These are phyloP conservation scores for Pagrus major DNA, from an alignment of 2,113 vertebrate genomes.

Conservation along the genomic window DNA sequence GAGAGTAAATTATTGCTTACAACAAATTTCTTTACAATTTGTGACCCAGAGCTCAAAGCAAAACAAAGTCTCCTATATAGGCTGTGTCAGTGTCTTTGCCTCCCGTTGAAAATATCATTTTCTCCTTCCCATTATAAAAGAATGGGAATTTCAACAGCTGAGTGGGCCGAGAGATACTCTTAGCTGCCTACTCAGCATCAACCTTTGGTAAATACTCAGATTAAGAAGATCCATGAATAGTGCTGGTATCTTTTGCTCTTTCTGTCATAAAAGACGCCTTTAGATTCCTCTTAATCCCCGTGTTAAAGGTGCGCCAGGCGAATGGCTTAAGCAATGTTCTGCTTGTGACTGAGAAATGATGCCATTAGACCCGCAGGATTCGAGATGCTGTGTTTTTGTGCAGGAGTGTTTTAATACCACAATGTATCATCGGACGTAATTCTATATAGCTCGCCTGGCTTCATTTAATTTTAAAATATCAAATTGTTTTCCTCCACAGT, in stretches of 20 bases:
- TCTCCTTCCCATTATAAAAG: conserved; percentile 48
- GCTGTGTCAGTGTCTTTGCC: conserved; percentile 22
- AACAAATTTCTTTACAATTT: conserved; percentile 27
- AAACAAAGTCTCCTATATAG: conserved; percentile 46
- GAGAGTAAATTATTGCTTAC: conserved; percentile 36
- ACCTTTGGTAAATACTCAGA: conserved; percentile 79
- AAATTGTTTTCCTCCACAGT: conserved; percentile 73
- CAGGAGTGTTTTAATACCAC: conserved; percentile 67
- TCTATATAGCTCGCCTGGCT: conserved; percentile 69
- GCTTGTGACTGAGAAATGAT: conserved; percentile 74
- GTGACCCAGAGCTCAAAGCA: conserved; percentile 44
- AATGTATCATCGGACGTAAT: conserved; percentile 64
- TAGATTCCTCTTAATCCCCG: conserved; percentile 73
- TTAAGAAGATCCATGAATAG: conserved; percentile 78
- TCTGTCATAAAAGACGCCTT: conserved; percentile 72
- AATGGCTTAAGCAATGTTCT: conserved; percentile 77
- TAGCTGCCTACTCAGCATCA: conserved; percentile 74
- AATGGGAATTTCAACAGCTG: conserved; percentile 65
- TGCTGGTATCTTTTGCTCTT: conserved; percentile 66
- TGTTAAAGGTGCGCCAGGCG: conserved; percentile 77
- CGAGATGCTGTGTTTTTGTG: conserved; percentile 46
- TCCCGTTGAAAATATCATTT: conserved; percentile 43
- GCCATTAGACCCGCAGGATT: conserved; percentile 72
- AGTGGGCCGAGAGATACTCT: conserved; percentile 71
- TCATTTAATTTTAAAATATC: conserved; percentile 73